phyloP scores from a whole-genome alignment of 2,797 vertebrate genomes.

The Rachycentron canadum region DNA sequence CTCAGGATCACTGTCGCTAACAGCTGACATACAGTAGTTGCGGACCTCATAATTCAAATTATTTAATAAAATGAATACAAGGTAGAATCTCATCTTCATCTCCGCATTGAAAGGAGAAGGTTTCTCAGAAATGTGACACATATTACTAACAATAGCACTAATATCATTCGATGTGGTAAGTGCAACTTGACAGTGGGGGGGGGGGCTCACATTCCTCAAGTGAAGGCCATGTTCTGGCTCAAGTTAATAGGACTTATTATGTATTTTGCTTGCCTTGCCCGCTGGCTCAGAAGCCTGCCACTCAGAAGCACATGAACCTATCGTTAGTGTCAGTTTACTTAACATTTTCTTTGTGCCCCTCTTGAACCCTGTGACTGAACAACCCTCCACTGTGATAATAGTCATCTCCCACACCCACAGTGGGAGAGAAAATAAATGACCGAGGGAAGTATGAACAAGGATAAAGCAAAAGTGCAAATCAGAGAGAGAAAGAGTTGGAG shows the following conservation, averaged over 20 bases:
- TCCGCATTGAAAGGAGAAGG: not conserved
- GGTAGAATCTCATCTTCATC: not conserved
- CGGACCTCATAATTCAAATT: too few relatives aligned
- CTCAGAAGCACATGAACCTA: constrained; percentile 34
- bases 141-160: not conserved
- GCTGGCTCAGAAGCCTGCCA: constrained; percentile 40
- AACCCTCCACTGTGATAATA: constrained; percentile 62
- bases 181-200: not conserved
- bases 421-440: constrained; percentile 15
- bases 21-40: too few relatives aligned
- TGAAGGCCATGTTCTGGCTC: constrained; percentile 28
- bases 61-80: too few relatives aligned
- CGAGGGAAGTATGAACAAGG: not conserved
- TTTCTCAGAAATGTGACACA: not conserved
- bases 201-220: not conserved
- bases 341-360: constrained; percentile 57
- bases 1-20: too few relatives aligned
- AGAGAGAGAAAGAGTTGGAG: not conserved
- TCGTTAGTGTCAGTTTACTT: constrained; percentile 59
- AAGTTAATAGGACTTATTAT: constrained; percentile 49
- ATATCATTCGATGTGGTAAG: not conserved
- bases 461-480: constrained; percentile 15
- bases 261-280: constrained; percentile 7
- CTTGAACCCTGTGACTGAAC: constrained; percentile 38
- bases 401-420: constrained; percentile 56